Evolutionary conservation across 2,113 vertebrate genomes (phyloP), one percentile per base, ranked within the genome.

Genomic region (Quiscalus mexicanus): DNA sequence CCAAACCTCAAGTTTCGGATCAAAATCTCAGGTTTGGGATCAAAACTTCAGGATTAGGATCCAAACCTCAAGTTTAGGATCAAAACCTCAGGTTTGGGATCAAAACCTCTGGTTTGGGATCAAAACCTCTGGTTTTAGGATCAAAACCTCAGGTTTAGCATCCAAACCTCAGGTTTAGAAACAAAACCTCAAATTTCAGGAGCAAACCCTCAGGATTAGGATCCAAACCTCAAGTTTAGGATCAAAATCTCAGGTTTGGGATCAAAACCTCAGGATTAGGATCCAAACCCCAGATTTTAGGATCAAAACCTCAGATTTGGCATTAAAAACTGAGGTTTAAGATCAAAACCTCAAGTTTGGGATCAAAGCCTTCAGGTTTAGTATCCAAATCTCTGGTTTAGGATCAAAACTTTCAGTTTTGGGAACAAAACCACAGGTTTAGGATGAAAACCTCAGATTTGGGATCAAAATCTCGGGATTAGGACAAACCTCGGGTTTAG

Each of bases 211-310:
- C 18, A 77, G 45, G 9, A 21, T 41, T 77, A 13, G 39, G 2
- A 47, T 8, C 2, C 1, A 49, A 31, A 30, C 3, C 5, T 24
- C 2, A 31, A 1, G 0, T 23, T 73, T n/a, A 0, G 27, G 27
- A 24, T 24, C 11, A 4, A 33, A 55, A 47, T 12, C 22, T 47
- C 13, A 4, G 3, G 14, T 19, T 59, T 49, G 0, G 13, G 31
- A 12, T 6, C 12, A 3, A 74, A 58, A 21, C 10, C 7, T 55
- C 16, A 33, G 5, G 1, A 13, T 20, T 73, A 1, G 52, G 14
- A 14, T 65, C 15, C 1, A 65, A 23, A 23, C 17, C 5, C 27
- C 12, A 1, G 16, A 42, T 6, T 42, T 44, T 8, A 37, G 42
- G 42, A 44, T 18, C 42, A 19, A 18, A 44, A 19, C 42, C 17